These are phyloP conservation scores for Picus viridis DNA, from an alignment of 2,797 vertebrate genomes.

Conservation along the genomic window DNA sequence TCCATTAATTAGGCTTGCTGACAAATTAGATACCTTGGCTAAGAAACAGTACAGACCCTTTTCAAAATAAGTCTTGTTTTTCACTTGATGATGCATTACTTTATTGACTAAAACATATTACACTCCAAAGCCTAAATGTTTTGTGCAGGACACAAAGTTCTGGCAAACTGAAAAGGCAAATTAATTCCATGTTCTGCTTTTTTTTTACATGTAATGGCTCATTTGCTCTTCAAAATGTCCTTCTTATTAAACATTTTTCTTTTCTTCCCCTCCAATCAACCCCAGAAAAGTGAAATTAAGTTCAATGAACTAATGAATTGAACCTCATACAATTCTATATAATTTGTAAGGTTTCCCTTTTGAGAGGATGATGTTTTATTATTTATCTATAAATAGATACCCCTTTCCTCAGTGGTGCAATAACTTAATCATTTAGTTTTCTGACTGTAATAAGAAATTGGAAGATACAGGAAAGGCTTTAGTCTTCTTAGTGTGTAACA, in stretches of 20 bases:
- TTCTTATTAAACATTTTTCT: neutral
- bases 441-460: neutral
- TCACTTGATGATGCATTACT: constrained; percentile 65
- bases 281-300: neutral
- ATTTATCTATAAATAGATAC: neutral
- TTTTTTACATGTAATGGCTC: neutral
- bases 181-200: constrained; percentile 36
- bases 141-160: neutral
- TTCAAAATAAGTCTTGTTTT: constrained; percentile 4
- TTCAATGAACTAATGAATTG: neutral
- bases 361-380: neutral
- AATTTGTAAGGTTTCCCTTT: neutral
- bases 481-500: fast-evolving
- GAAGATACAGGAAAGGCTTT: neutral
- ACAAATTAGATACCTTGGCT: constrained; percentile 75
- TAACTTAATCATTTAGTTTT: neutral
- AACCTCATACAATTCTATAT: neutral
- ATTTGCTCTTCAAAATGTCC: constrained; percentile 34
- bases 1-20: constrained; percentile 76
- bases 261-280: neutral
- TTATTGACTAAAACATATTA: constrained; percentile 41
- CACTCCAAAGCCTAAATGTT: neutral
- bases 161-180: constrained; percentile 48
- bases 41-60: constrained; percentile 32
- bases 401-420: neutral